Evolutionary conservation across 2,888 invertebrate species (phyloP).

Genomic region (Drosophila prolongata): DNA sequence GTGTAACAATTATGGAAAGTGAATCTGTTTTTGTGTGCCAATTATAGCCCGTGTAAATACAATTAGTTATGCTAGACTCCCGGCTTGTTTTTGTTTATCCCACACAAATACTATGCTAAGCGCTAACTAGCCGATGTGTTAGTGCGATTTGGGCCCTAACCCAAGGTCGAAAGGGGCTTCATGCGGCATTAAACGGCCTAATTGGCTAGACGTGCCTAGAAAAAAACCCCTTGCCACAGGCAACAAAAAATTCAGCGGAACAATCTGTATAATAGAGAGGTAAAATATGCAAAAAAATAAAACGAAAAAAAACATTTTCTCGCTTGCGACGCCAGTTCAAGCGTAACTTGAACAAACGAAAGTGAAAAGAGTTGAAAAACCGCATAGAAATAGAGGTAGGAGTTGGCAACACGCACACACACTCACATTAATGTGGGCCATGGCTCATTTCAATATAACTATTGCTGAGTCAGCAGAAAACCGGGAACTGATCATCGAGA

Average conservation of each 20-base stretch:
- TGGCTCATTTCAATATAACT: constrained; percentile 29
- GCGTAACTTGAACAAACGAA: constrained; percentile 59
- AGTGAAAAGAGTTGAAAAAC: constrained; percentile 62
- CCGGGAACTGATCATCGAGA: constrained; percentile 1
- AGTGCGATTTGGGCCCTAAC: constrained; percentile 36
- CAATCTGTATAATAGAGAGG: constrained; percentile 13
- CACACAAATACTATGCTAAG: constrained; percentile 15
- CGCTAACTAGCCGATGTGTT: constrained; percentile 2
- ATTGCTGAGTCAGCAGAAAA: constrained; percentile 49
- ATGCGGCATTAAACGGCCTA: constrained; percentile 66
- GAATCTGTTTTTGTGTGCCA: constrained; percentile 31
- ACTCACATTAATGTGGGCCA: constrained; percentile 24
- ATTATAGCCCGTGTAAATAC: constrained; percentile 26
- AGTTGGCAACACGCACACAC: not conserved
- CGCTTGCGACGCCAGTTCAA: constrained; percentile 50
- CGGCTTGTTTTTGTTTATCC: constrained; percentile 1
- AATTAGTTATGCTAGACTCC: constrained; percentile 37
- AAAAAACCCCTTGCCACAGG: constrained; percentile 22
- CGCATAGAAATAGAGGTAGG: constrained; percentile 36
- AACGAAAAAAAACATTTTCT: constrained; percentile 61
- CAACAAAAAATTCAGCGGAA: constrained; percentile 5
- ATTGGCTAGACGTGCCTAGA: constrained; percentile 47
- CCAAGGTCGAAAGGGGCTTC: constrained; percentile 62
- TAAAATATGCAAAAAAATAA: constrained; percentile 35
- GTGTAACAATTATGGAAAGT: constrained; percentile 25